Conservation (phyloP, 2,113 vertebrate species). For the Cinclus cinclus region DNA sequence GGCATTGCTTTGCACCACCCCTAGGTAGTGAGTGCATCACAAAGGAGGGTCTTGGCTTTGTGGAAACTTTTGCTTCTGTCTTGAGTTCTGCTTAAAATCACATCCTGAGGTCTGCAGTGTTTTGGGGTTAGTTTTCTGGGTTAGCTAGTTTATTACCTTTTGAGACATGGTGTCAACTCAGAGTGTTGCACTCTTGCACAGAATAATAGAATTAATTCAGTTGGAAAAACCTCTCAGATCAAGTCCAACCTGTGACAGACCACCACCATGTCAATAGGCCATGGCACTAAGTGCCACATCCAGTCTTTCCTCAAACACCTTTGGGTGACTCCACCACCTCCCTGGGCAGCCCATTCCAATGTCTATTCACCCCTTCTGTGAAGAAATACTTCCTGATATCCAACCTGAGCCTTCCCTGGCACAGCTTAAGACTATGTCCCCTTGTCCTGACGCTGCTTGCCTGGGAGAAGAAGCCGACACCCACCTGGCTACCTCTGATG, state of each 20-base stretch:
- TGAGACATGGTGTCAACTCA: background rate
- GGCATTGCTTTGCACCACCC: background rate
- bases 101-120: background rate
- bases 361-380: background rate
- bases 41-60: background rate
- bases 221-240: background rate
- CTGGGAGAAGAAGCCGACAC: fast-evolving
- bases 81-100: background rate
- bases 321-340: background rate
- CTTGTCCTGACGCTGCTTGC: fast-evolving
- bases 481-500: background rate
- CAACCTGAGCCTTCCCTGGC: background rate
- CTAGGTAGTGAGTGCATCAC: background rate
- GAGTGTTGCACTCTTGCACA: background rate
- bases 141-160: background rate
- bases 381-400: background rate
- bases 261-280: background rate
- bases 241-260: background rate
- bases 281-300: background rate
- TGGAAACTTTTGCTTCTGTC: background rate
- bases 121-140: background rate
- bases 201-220: background rate
- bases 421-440: background rate
- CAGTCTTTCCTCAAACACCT: background rate
- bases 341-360: background rate